These are phyloP conservation scores for Poeciliopsis presidionis DNA, from an alignment of 2,797 vertebrate genomes.

Conservation along the genomic window DNA sequence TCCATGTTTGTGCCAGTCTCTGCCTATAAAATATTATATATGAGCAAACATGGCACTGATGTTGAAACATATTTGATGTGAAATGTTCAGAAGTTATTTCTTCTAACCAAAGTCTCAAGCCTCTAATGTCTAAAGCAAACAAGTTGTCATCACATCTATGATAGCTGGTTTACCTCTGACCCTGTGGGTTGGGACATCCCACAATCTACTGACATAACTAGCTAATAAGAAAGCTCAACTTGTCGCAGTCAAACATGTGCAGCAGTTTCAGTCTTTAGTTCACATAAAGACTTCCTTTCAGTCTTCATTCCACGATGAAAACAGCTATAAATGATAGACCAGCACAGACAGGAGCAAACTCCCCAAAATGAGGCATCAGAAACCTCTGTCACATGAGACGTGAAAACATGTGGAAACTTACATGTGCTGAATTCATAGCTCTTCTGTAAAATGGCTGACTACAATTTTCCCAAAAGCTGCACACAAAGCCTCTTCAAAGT, in stretches of 20 bases:
- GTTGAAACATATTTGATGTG: background rate
- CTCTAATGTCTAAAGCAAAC: background rate
- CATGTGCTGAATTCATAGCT: too few relatives aligned
- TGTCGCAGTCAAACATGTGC: background rate
- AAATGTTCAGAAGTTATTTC: background rate
- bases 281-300: background rate
- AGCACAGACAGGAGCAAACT: too few relatives aligned
- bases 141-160: background rate
- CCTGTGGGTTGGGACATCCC: background rate
- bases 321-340: too few relatives aligned
- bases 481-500: too few relatives aligned
- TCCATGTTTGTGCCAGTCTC: conserved; percentile 10
- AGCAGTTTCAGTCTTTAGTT: background rate
- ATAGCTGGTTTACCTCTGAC: background rate
- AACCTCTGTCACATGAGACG: too few relatives aligned
- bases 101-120: background rate
- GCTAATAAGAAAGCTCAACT: background rate
- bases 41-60: background rate
- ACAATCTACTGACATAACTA: background rate
- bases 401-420: too few relatives aligned
- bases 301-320: background rate
- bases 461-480: too few relatives aligned
- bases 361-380: too few relatives aligned
- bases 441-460: too few relatives aligned
- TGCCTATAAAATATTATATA: background rate